These are phyloP conservation scores for Cylloceria caligata DNA, from an alignment of 2,888 invertebrate genomes.

Conservation along the genomic window DNA sequence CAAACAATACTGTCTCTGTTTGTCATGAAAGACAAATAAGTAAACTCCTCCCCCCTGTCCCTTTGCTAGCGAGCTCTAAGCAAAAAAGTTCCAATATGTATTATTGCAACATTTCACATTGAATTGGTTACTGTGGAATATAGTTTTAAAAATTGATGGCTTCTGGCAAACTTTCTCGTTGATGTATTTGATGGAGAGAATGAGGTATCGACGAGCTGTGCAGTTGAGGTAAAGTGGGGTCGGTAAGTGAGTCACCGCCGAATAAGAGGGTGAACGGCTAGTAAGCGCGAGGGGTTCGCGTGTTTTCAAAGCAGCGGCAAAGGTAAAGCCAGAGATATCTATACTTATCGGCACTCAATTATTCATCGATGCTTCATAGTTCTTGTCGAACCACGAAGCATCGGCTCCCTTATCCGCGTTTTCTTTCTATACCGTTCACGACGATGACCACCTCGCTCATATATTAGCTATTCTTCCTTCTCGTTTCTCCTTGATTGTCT, in stretches of 20 bases:
- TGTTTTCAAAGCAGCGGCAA: slow-evolving; percentile 50
- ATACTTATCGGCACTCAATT: slow-evolving; percentile 73
- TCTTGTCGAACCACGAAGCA: slow-evolving; percentile 47
- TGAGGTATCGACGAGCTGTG: slow-evolving; percentile 46
- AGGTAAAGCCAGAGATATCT: slow-evolving; percentile 57
- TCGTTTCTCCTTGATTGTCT: not conserved
- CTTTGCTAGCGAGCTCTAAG: not conserved
- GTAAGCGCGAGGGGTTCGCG: slow-evolving; percentile 53
- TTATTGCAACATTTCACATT: slow-evolving; percentile 2
- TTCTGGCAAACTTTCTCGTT: slow-evolving; percentile 45
- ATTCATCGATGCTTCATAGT: slow-evolving; percentile 72
- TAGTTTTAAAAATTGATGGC: slow-evolving; percentile 5
- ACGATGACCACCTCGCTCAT: slow-evolving; percentile 48
- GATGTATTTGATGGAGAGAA: slow-evolving; percentile 31
- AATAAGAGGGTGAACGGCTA: slow-evolving; percentile 27
- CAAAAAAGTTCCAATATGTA: not conserved
- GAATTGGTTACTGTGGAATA: slow-evolving; percentile 6
- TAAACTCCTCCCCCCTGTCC: not conserved
- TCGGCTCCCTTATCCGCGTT: slow-evolving; percentile 28
- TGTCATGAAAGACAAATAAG: not conserved
- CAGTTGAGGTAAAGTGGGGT: slow-evolving; percentile 34
- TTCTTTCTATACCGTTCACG: slow-evolving; percentile 17
- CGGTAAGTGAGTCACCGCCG: slow-evolving; percentile 65
- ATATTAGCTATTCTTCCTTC: slow-evolving; percentile 15
- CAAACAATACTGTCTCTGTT: not conserved